Evolutionary conservation across 2,113 vertebrate genomes (phyloP).

Genomic region (Fukomys damarensis): DNA sequence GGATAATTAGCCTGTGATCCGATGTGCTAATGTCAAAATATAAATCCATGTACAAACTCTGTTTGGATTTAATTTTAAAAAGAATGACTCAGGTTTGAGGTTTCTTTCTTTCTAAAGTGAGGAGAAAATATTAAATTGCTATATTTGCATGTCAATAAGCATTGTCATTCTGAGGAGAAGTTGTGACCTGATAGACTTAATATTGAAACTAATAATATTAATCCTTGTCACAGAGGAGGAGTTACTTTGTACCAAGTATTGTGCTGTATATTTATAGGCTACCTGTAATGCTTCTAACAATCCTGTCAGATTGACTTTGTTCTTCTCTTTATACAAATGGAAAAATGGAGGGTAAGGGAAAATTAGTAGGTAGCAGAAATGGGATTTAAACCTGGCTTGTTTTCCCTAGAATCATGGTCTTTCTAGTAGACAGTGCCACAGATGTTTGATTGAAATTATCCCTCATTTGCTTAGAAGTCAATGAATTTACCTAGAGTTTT

Average conservation of each 20-base stretch:
- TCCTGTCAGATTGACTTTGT: not conserved
- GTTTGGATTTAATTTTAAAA: too few species aligned
- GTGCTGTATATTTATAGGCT: not conserved
- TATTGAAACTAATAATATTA: not conserved
- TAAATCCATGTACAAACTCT: not conserved
- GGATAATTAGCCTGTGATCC: not conserved
- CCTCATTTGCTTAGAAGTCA: not conserved
- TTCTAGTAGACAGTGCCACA: not conserved
- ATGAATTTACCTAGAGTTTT: not conserved
- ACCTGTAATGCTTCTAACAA: not conserved
- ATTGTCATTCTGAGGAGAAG: not conserved
- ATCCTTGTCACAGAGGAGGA: not conserved
- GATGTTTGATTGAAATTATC: not conserved
- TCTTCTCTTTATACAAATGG: not conserved
- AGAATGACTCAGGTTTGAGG: not conserved
- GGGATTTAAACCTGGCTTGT: not conserved
- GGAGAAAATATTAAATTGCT: not conserved
- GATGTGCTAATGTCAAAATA: slow-evolving; percentile 10
- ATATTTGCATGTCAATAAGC: not conserved
- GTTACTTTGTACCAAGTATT: not conserved
- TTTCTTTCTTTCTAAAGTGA: slow-evolving; percentile 21
- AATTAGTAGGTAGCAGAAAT: not conserved
- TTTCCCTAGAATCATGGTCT: not conserved
- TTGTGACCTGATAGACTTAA: not conserved
- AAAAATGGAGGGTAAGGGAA: not conserved